Conservation (phyloP, 2,888 invertebrate genomes). For the Leptothorax acervorum region DNA sequence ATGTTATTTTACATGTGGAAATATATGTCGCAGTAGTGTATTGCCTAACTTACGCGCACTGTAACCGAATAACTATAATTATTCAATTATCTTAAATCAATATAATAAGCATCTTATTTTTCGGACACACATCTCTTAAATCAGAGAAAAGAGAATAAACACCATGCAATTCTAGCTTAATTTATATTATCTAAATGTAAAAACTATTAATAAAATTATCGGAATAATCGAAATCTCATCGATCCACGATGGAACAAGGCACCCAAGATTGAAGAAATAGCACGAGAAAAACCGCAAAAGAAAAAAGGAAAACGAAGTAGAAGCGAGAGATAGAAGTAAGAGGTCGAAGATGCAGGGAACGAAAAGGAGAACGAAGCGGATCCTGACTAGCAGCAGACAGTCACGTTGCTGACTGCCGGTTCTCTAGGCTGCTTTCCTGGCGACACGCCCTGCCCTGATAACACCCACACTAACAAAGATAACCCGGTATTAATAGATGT, state of each 20-base stretch:
- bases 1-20: background rate
- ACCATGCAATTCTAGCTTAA: background rate
- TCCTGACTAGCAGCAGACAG: conserved; percentile 76
- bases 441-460: conserved; percentile 85
- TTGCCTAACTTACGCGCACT: background rate
- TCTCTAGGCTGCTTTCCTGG: conserved; percentile 79
- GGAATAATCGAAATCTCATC: conserved; percentile 50
- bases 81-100: background rate
- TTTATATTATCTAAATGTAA: background rate
- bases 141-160: background rate
- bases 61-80: background rate
- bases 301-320: background rate
- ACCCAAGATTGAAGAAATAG: background rate
- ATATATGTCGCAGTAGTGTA: no score
- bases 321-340: conserved; percentile 29
- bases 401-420: conserved; percentile 78
- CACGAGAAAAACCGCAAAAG: background rate
- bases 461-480: conserved; percentile 84
- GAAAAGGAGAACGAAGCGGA: conserved; percentile 68
- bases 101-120: background rate
- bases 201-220: conserved; percentile 34
- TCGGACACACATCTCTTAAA: background rate
- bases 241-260: background rate
- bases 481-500: conserved; percentile 83
- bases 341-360: conserved; percentile 30